Conservation (phyloP, 2,888 invertebrate species). For the Plutella xylostella region DNA sequence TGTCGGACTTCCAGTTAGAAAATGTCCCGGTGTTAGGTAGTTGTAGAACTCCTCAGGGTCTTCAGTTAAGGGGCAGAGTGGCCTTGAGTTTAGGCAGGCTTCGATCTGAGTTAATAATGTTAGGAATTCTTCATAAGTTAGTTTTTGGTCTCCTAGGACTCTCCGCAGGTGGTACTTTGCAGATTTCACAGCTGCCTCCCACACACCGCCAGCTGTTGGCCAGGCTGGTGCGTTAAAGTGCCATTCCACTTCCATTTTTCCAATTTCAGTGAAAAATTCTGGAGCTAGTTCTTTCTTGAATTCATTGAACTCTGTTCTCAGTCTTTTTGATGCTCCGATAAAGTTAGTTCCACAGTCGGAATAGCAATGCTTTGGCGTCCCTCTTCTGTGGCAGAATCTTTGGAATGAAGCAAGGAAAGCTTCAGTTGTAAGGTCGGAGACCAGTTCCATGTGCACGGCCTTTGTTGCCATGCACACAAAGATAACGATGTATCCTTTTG, state of each 20-base stretch:
- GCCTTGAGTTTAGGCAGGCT: slow-evolving; percentile 18
- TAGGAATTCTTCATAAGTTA: slow-evolving; percentile 8
- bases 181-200: slow-evolving; percentile 6
- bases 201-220: slow-evolving; percentile 1
- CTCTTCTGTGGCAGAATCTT: slow-evolving; percentile 15
- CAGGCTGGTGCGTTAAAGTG: slow-evolving; percentile 7
- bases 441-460: slow-evolving; percentile 22
- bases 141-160: background rate
- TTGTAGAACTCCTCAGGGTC: slow-evolving; percentile 18
- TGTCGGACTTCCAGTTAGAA: slow-evolving; percentile 16
- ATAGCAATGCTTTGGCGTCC: slow-evolving; percentile 2
- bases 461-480: slow-evolving; percentile 17
- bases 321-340: slow-evolving; percentile 1
- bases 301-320: slow-evolving; percentile 1
- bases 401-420: slow-evolving; percentile 22
- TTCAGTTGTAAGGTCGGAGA: slow-evolving; percentile 20
- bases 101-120: slow-evolving; percentile 14
- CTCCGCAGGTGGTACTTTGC: slow-evolving; percentile 3
- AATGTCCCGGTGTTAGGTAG: slow-evolving; percentile 20
- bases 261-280: background rate
- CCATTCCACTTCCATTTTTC: slow-evolving; percentile 1
- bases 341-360: slow-evolving; percentile 5
- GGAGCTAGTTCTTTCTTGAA: background rate
- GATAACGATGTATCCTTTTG: slow-evolving; percentile 11
- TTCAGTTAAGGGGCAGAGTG: slow-evolving; percentile 17